Percentiles rank a stretch among this genome's conserved stretches.
Conservation (phyloP, 2,797 vertebrate genomes). For the Eospalax fontanierii region DNA sequence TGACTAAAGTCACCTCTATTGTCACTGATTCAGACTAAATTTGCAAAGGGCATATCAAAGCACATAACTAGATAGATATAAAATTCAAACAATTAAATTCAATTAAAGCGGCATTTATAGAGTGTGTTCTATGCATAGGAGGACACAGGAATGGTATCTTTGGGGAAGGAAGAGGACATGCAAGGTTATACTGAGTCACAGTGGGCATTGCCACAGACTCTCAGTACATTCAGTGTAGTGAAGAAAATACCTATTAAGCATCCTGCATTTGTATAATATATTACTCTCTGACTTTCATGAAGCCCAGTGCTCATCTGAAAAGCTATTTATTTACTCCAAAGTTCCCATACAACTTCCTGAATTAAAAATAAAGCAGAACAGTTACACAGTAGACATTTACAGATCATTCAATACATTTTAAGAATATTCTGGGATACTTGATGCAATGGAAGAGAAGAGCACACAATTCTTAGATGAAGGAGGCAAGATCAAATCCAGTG, state of each 20-base stretch:
- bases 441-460: background rate
- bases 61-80: constrained; percentile 51
- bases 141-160: background rate
- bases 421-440: background rate
- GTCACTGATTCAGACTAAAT: constrained; percentile 40
- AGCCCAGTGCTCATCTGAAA: background rate
- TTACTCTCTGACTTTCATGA: constrained; percentile 34
- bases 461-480: background rate
- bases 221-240: background rate
- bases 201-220: background rate
- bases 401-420: background rate
- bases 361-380: constrained; percentile 43
- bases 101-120: constrained; percentile 73
- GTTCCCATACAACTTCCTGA: background rate
- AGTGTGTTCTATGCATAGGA: background rate
- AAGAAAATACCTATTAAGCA: background rate
- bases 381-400: constrained; percentile 6
- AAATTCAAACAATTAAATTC: constrained; percentile 77
- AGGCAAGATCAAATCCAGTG: background rate
- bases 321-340: constrained; percentile 19
- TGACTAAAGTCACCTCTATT: constrained; percentile 68
- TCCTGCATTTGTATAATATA: background rate
- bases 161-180: background rate
- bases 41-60: constrained; percentile 69
- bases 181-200: background rate